A percentile compares a stretch with the other conserved stretches of the same genome.
Conservation (phyloP, 2,797 vertebrate genomes). For the Neoniphon sammara region DNA sequence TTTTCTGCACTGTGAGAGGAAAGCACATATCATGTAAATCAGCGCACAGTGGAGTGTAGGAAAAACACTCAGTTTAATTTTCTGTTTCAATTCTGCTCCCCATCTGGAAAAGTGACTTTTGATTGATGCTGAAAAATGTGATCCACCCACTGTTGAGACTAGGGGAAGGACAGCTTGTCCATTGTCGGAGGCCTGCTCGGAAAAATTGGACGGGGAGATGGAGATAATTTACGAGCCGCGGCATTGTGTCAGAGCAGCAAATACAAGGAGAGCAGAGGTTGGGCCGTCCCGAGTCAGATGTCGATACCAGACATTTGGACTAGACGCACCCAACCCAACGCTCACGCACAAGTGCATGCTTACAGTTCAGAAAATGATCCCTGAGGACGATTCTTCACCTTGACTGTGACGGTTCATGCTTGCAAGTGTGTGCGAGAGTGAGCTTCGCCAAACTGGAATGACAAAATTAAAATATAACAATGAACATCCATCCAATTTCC, state of each 20-base stretch:
- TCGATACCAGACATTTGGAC: slow-evolving; percentile 59
- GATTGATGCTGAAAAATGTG: slow-evolving; percentile 32
- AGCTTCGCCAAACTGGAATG: background rate
- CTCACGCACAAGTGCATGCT: background rate
- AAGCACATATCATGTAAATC: background rate
- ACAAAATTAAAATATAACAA: background rate
- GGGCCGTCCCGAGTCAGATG: slow-evolving; percentile 46
- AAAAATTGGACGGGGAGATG: slow-evolving; percentile 40
- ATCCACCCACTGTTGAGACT: slow-evolving; percentile 30
- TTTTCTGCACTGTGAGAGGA: slow-evolving; percentile 19
- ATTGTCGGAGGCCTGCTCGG: slow-evolving; percentile 35
- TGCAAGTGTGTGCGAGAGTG: background rate
- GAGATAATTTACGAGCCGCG: slow-evolving; percentile 48
- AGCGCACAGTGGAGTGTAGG: background rate
- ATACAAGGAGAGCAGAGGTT: slow-evolving; percentile 17
- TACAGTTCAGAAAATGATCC: slow-evolving; percentile 14
- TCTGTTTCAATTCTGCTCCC: background rate
- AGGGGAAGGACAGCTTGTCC: background rate
- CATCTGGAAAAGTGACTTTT: slow-evolving; percentile 66
- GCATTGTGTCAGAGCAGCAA: slow-evolving; percentile 39
- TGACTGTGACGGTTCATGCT: background rate
- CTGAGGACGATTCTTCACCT: slow-evolving; percentile 33
- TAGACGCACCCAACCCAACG: background rate
- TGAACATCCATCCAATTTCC: too few species aligned
- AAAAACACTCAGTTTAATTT: background rate